These are phyloP conservation scores for Cromileptes altivelis DNA, from an alignment of 2,113 vertebrate genomes.

Conservation along the genomic window DNA sequence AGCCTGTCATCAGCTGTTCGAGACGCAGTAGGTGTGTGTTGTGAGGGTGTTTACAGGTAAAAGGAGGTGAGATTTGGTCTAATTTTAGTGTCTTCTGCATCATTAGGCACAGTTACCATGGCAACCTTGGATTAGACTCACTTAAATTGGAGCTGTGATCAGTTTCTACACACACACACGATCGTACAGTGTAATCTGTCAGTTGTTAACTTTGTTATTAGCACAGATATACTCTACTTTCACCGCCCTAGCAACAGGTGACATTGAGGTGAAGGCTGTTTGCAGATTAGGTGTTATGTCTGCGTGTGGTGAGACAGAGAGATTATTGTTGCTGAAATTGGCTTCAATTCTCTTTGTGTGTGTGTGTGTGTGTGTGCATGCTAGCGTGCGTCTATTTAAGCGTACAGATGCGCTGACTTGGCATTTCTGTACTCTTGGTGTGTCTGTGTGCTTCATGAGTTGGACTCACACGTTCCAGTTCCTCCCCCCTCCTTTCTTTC, in stretches of 20 bases:
- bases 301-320: conserved; percentile 11
- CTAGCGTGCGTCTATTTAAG: neutral
- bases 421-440: conserved; percentile 19
- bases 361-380: neutral
- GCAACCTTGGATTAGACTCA: conserved; percentile 49
- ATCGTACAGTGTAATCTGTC: neutral
- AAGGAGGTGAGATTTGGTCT: conserved; percentile 43
- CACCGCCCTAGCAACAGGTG: conserved; percentile 60
- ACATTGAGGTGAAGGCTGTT: conserved; percentile 37
- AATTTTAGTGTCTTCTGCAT: conserved; percentile 64
- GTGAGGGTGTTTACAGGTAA: conserved; percentile 28
- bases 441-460: conserved; percentile 10
- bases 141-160: conserved; percentile 15
- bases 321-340: conserved; percentile 44
- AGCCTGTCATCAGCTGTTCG: conserved; percentile 26
- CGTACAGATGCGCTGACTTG: conserved; percentile 26
- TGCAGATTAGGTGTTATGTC: conserved; percentile 52
- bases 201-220: conserved; percentile 8
- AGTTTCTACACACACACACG: conserved; percentile 1
- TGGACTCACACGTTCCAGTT: conserved; percentile 37
- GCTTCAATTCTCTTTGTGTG: conserved; percentile 10
- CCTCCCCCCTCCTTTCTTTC: conserved; percentile 10
- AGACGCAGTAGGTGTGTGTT: neutral
- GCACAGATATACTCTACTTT: neutral
- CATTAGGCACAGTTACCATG: conserved; percentile 61